Conservation (phyloP, 2,113 vertebrate species). For the Rhineura floridana region DNA sequence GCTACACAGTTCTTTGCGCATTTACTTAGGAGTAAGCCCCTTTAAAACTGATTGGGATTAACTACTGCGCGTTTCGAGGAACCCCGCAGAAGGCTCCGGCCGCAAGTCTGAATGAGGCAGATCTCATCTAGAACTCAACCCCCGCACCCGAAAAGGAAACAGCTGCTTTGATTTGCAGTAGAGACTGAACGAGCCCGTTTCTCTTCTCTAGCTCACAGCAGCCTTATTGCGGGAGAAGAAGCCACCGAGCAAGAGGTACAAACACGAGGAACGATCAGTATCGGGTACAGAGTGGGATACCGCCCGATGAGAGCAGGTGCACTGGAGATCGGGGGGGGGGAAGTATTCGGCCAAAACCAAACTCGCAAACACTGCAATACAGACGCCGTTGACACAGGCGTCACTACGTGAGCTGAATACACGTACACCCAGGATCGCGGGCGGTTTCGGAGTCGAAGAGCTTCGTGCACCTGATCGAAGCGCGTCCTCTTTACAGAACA, state of each 20-base stretch:
- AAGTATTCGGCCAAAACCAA: neutral
- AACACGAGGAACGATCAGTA: neutral
- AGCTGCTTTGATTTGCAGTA: neutral
- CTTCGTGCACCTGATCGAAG: neutral
- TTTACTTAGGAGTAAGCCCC: too few species aligned
- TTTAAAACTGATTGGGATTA: too few species aligned
- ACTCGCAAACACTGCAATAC: neutral
- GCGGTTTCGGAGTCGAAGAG: neutral
- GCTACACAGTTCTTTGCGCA: neutral
- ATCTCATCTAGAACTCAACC: neutral
- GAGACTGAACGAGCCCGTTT: neutral
- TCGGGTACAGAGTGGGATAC: neutral
- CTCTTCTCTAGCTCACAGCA: too few species aligned
- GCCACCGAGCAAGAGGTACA: neutral
- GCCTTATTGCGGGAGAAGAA: neutral
- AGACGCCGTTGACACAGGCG: neutral
- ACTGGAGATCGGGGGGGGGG: neutral
- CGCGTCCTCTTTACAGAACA: neutral
- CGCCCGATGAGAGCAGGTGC: neutral
- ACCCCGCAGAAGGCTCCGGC: neutral
- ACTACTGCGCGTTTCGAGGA: neutral
- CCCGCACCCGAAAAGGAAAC: neutral
- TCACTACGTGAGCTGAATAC: neutral
- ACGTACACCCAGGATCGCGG: too few species aligned
- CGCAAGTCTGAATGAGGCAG: neutral